phyloP scores from a whole-genome alignment of 2,113 vertebrate species.

The Solenodon paradoxus region DNA sequence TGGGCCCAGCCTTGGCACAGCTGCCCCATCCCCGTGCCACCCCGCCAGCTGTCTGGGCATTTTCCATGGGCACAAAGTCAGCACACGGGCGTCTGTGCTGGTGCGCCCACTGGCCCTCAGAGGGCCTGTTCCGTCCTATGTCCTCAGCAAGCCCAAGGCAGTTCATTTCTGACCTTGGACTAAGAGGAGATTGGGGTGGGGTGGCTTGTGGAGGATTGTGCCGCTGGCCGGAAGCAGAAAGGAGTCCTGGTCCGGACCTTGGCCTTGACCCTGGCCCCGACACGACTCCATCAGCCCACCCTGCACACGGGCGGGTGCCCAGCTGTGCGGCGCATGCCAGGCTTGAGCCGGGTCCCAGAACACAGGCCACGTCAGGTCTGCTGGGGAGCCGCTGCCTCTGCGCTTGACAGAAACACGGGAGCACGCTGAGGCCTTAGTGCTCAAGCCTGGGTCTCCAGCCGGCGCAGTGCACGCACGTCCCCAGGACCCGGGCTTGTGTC shows the following conservation, averaged over 20 bases:
- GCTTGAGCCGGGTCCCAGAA: no score
- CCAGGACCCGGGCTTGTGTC: no score
- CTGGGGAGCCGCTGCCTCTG: no score
- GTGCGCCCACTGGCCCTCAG: background rate
- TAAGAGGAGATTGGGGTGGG: background rate
- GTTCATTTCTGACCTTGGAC: no score
- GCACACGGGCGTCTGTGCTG: fast-evolving
- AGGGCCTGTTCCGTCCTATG: background rate
- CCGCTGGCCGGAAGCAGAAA: background rate
- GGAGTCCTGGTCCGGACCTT: background rate
- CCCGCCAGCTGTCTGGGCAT: background rate
- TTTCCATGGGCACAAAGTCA: background rate
- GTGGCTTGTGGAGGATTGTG: no score
- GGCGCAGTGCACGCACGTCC: no score
- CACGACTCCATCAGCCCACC: background rate
- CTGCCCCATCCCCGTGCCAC: background rate
- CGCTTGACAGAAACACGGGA: no score
- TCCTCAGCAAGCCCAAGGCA: background rate
- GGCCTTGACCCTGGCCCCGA: background rate
- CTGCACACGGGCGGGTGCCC: no score
- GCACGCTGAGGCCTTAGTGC: no score
- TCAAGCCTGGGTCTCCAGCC: no score
- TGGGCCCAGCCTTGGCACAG: background rate
- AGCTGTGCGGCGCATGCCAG: no score
- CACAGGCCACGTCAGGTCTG: background rate